Evolutionary conservation across 1,140 invertebrate species (phyloP).

Genomic region (Pomacea maculata): DNA sequence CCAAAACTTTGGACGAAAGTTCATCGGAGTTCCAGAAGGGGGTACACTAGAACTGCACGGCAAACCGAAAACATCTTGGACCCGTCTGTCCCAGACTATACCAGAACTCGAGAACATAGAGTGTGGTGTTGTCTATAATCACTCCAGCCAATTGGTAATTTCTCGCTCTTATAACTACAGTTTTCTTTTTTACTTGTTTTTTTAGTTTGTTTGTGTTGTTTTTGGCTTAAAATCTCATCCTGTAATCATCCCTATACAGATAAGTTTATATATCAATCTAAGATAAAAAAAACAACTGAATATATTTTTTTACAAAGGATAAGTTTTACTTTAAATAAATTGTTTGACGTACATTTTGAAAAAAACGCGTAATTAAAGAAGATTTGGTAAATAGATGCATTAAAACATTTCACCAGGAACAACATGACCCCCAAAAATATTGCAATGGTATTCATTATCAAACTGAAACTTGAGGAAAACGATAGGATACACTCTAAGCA

Average conservation of each 20-base stretch:
- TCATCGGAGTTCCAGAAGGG: constrained; percentile 39
- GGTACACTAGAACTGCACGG: constrained; percentile 51
- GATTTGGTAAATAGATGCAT: too few species aligned
- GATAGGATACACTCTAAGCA: too few species aligned
- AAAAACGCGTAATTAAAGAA: too few species aligned
- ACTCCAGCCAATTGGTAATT: constrained; percentile 17
- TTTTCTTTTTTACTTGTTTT: background rate
- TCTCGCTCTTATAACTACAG: background rate
- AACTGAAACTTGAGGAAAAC: too few species aligned
- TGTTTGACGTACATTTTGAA: too few species aligned
- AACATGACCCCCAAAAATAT: too few species aligned
- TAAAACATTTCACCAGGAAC: too few species aligned
- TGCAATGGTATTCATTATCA: too few species aligned
- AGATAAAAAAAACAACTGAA: too few species aligned
- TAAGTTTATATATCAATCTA: background rate
- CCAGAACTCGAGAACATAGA: background rate
- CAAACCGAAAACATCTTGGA: constrained; percentile 48
- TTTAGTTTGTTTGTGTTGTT: background rate
- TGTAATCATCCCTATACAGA: too few species aligned
- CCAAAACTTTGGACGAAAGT: constrained; percentile 40
- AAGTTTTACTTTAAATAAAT: too few species aligned
- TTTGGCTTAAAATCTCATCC: too few species aligned
- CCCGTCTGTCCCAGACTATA: constrained; percentile 40
- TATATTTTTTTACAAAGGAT: background rate
- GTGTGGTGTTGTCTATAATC: constrained; percentile 23